Conservation (phyloP, 2,113 vertebrate genomes). For the Cynocephalus volans region DNA sequence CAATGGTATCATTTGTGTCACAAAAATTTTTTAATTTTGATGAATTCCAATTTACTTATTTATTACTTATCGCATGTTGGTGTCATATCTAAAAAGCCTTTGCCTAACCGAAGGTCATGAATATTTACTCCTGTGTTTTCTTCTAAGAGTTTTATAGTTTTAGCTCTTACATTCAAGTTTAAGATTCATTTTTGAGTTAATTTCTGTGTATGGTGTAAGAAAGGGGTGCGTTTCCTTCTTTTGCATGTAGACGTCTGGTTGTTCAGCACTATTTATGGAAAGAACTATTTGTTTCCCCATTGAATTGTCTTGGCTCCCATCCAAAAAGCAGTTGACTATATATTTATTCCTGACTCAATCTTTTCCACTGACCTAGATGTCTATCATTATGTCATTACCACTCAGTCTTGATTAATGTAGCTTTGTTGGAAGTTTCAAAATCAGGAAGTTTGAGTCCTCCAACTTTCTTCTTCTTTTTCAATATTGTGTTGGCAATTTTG, state of each 20-base stretch:
- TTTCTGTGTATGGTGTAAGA: background rate
- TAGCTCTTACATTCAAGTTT: background rate
- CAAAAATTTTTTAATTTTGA: background rate
- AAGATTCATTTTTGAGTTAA: background rate
- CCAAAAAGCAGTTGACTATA: background rate
- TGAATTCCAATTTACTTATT: background rate
- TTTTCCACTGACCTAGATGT: background rate
- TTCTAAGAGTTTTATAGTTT: constrained; percentile 20
- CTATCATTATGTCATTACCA: background rate
- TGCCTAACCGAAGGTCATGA: background rate
- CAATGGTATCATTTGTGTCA: background rate
- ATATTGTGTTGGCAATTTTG: background rate
- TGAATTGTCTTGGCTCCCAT: background rate
- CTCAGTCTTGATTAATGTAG: background rate
- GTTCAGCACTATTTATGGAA: background rate
- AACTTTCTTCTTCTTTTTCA: background rate
- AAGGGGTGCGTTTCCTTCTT: background rate
- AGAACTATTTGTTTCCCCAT: background rate
- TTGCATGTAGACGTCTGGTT: background rate
- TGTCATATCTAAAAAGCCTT: background rate
- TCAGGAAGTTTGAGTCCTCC: background rate
- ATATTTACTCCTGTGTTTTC: background rate
- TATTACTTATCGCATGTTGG: background rate
- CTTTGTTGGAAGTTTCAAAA: background rate
- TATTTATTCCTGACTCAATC: background rate